Evolutionary conservation across 2,797 vertebrate species (phyloP), one percentile per base, ranked within the genome.

Genomic region (Enteromius thamalakanensis): DNA sequence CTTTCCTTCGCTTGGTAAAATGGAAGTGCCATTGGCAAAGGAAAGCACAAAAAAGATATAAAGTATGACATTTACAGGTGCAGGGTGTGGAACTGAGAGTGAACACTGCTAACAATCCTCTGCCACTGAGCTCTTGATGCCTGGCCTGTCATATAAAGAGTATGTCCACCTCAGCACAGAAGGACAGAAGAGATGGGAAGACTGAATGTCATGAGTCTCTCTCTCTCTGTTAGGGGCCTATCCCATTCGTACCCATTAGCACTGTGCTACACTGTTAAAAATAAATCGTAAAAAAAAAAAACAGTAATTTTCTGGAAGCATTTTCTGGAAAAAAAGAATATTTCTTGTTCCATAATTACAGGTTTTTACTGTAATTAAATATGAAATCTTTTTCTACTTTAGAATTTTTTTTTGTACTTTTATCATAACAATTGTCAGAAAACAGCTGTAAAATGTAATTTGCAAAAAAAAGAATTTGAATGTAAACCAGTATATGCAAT

Each of bases 1-100:
- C 60, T 71, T 79, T 77, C 75, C 26, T 21, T 45, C 62, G 69
- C 14, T 51, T 70, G 81, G 70, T 78, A 40, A 85, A 87, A 87
- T 81, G 77, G 40, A 86, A 62, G 55, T 81, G 76, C 10, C 77
- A 82, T 49, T 55, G 62, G 47, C 55, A 76, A 71, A 80, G 14
- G 75, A 29, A 65, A 29, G 68, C 51, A 83, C 68, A 65, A 78
- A 82, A 76, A 75, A 58, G 17, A 85, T 68, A 79, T 71, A 85
- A 55, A 85, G 60, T 78, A 69, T 86, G 77, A 83, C 64, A 86
- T 86, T 83, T 32, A 32, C 69, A 85, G 80, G 58, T 62, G 75
- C 49, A 67, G 37, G 62, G 58, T 29, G 12, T n/a, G n/a, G 51
- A 17, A 74, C 14, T 64, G 78, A 58, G 65, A 64, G 47, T 40